These are phyloP conservation scores for Nothura maculosa DNA, from an alignment of 2,797 vertebrate genomes.

Conservation along the genomic window DNA sequence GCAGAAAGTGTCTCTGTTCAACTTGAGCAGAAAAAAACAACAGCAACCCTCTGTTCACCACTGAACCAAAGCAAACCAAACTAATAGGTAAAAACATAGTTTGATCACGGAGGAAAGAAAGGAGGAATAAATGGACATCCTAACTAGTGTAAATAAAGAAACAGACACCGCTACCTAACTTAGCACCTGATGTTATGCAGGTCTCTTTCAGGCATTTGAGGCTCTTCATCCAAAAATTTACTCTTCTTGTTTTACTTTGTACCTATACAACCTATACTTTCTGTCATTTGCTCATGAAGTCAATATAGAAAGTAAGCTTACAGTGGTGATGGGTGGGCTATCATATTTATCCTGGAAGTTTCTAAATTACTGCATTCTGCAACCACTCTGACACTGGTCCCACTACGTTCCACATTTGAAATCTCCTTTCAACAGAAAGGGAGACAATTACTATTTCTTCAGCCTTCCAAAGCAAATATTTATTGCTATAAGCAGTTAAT, in stretches of 20 bases:
- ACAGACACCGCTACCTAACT: neutral
- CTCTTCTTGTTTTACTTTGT: neutral
- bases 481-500: neutral
- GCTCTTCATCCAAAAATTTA: slow-evolving; percentile 3
- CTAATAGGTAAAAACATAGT: neutral
- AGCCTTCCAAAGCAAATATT: slow-evolving; percentile 6
- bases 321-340: neutral
- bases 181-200: neutral
- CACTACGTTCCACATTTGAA: neutral
- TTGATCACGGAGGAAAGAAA: neutral
- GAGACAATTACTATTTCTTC: neutral
- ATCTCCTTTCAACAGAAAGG: neutral
- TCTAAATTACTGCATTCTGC: neutral
- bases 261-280: neutral
- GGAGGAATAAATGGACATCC: neutral
- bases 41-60: too few species aligned
- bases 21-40: neutral
- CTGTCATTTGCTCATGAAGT: neutral
- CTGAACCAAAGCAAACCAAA: neutral
- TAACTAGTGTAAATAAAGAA: neutral
- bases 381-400: neutral
- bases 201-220: neutral
- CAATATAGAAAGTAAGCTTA: neutral
- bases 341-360: neutral
- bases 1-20: neutral